phyloP scores from a whole-genome alignment of 2,888 invertebrate species.

The Drosophila crucigera region DNA sequence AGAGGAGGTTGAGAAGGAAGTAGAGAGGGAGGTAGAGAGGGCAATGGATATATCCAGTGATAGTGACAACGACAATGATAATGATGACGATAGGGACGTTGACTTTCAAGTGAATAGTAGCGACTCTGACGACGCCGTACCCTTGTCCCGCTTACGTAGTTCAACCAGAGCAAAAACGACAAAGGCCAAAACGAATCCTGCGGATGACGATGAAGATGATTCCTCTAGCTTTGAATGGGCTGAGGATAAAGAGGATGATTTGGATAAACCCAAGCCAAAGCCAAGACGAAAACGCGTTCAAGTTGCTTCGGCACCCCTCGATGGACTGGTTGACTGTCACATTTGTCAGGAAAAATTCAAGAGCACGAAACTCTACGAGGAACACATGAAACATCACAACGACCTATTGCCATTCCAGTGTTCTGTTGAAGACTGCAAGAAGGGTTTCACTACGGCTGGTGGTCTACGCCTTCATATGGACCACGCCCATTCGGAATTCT shows the following conservation, averaged over 20 bases:
- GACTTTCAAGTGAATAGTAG: constrained; percentile 65
- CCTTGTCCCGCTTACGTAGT: constrained; percentile 61
- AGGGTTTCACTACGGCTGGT: constrained; percentile 79
- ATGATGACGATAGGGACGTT: constrained; percentile 59
- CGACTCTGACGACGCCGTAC: constrained; percentile 69
- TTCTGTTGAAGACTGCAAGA: constrained; percentile 72
- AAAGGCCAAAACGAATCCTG: constrained; percentile 30
- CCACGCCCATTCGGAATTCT: constrained; percentile 80
- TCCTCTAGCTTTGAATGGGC: constrained; percentile 53
- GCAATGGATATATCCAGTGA: constrained; percentile 8
- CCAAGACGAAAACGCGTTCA: constrained; percentile 63
- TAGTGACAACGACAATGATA: constrained; percentile 7
- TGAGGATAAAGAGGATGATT: constrained; percentile 25
- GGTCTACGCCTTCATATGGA: constrained; percentile 78
- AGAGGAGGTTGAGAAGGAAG: constrained; percentile 46
- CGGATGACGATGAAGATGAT: constrained; percentile 33
- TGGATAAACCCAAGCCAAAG: constrained; percentile 45
- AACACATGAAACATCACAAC: constrained; percentile 83
- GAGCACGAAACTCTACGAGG: constrained; percentile 73
- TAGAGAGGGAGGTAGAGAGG: constrained; percentile 1
- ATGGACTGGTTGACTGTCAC: constrained; percentile 75
- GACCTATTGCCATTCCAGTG: constrained; percentile 82
- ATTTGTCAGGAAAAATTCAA: constrained; percentile 81
- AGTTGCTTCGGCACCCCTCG: constrained; percentile 52
- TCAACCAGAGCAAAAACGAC: constrained; percentile 13